Conservation (phyloP, 2,113 vertebrate genomes). For the Cyprinodon brontotheroides region DNA sequence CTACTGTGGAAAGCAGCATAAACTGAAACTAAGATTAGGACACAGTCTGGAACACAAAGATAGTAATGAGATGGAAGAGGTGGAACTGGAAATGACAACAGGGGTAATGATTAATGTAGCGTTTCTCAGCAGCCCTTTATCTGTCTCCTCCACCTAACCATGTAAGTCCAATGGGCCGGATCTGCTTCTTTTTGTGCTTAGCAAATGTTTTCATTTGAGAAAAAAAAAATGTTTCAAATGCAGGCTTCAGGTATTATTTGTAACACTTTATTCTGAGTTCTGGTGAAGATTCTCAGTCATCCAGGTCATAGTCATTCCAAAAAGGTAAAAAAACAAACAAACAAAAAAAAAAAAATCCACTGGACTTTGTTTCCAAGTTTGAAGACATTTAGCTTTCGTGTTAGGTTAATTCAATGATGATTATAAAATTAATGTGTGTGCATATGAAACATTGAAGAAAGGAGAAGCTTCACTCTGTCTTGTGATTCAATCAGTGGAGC, state of each 20-base stretch:
- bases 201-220: constrained; percentile 64
- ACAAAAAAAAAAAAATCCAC: too few relatives aligned
- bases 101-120: constrained; percentile 54
- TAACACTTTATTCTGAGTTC: constrained; percentile 6
- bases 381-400: too few relatives aligned
- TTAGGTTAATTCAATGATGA: too few relatives aligned
- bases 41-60: constrained; percentile 51
- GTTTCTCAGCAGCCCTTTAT: constrained; percentile 67
- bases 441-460: too few relatives aligned
- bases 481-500: too few relatives aligned
- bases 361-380: too few relatives aligned
- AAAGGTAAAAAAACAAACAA: too few relatives aligned
- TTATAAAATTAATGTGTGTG: too few relatives aligned
- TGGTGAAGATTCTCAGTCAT: too few relatives aligned
- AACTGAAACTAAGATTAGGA: constrained; percentile 34
- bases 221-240: constrained; percentile 31
- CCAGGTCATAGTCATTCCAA: too few relatives aligned
- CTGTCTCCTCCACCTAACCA: constrained; percentile 66
- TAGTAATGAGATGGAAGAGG: background rate
- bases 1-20: constrained; percentile 31
- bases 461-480: too few relatives aligned
- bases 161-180: constrained; percentile 63
- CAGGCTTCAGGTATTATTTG: constrained; percentile 51
- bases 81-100: constrained; percentile 41
- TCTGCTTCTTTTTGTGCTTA: constrained; percentile 44